A percentile compares a stretch with the other conserved stretches of the same genome.
These are phyloP conservation scores for Mechanitis mazaeus DNA, from an alignment of 2,888 invertebrate species.

Conservation along the genomic window DNA sequence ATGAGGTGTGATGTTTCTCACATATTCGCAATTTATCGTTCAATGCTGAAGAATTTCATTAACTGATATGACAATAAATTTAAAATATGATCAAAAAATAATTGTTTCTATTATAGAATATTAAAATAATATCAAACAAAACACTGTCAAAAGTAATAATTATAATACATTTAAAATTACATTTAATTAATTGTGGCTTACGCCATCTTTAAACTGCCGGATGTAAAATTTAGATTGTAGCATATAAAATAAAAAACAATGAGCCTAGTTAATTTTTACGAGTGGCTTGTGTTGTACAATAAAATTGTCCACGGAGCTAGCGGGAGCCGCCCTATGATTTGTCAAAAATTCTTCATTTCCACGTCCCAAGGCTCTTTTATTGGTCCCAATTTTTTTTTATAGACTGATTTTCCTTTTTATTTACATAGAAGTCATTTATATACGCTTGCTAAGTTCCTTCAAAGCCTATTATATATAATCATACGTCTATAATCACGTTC, in stretches of 20 bases:
- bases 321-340: slow-evolving; percentile 43
- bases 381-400: slow-evolving; percentile 60
- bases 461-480: too few species aligned
- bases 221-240: slow-evolving; percentile 17
- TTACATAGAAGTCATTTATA: not conserved
- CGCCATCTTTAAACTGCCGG: too few species aligned
- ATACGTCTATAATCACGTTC: too few species aligned
- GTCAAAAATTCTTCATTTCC: slow-evolving; percentile 50
- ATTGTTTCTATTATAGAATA: too few species aligned
- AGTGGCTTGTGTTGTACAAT: slow-evolving; percentile 49
- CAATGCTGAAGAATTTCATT: slow-evolving; percentile 18
- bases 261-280: slow-evolving; percentile 46
- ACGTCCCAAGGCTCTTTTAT: slow-evolving; percentile 53
- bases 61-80: slow-evolving; percentile 5
- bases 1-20: not conserved
- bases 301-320: slow-evolving; percentile 46
- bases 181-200: too few species aligned
- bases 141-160: too few species aligned
- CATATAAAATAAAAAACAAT: slow-evolving; percentile 43
- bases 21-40: slow-evolving; percentile 5
- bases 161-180: too few species aligned
- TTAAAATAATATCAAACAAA: too few species aligned
- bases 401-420: slow-evolving; percentile 2
- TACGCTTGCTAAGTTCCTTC: too few species aligned
- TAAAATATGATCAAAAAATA: not conserved